Conservation (phyloP, 2,113 vertebrate species). For the Coregonus clupeaformis region DNA sequence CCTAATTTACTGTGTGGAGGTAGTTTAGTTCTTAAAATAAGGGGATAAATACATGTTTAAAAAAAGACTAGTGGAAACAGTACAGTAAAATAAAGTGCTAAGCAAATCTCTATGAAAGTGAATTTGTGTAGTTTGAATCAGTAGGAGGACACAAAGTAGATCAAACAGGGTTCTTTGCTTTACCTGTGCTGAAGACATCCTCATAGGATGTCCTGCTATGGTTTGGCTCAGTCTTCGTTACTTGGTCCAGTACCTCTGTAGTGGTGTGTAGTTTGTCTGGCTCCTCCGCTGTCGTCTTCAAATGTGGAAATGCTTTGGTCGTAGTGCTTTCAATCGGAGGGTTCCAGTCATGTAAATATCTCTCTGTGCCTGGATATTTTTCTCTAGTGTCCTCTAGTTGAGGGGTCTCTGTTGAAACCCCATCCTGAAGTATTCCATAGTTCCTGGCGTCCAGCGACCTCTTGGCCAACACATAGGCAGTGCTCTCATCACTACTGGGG, state of each 20-base stretch:
- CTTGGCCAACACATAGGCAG: conserved; percentile 28
- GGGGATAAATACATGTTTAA: no score
- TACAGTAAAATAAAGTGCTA: neutral
- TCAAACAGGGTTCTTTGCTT: neutral
- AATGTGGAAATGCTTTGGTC: neutral
- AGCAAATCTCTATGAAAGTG: conserved; percentile 11
- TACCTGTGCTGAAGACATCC: conserved; percentile 23
- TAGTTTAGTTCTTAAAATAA: no score
- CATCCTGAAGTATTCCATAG: conserved; percentile 8
- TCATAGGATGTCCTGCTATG: neutral
- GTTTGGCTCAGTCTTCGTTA: neutral
- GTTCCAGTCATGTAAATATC: neutral
- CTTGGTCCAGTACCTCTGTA: neutral
- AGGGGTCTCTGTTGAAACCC: neutral
- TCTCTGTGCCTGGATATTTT: neutral
- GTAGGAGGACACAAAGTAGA: neutral
- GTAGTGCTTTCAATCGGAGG: neutral
- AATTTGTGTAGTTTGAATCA: neutral
- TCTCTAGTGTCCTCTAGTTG: neutral
- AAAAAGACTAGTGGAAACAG: no score
- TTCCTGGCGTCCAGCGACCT: conserved; percentile 36
- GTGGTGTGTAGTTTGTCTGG: neutral
- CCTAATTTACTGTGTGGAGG: no score
- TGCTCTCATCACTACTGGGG: conserved; percentile 12
- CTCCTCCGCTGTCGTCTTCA: neutral